These are phyloP conservation scores for Canis aureus DNA, from an alignment of 2,113 vertebrate species.

Conservation along the genomic window DNA sequence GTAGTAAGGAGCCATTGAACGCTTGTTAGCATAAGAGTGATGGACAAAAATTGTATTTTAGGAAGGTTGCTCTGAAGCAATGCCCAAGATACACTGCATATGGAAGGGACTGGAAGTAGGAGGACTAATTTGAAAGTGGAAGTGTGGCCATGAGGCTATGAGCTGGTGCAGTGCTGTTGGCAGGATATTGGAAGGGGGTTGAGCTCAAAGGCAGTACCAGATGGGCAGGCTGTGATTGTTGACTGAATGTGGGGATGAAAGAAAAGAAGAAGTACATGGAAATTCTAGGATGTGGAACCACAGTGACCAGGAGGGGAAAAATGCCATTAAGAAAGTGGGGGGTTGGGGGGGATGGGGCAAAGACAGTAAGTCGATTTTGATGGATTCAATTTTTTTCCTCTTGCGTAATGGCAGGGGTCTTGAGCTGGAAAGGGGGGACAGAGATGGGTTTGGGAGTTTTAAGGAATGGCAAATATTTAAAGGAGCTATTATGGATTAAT, in stretches of 20 bases:
- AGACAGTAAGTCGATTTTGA: neutral
- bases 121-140: neutral
- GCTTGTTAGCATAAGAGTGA: neutral
- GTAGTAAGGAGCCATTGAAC: neutral
- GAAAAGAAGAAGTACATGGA: neutral
- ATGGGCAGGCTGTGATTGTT: neutral
- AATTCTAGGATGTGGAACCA: neutral
- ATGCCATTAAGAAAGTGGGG: neutral
- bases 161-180: neutral
- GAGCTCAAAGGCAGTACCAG: neutral
- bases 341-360: neutral
- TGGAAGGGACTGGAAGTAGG: no score
- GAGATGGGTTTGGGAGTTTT: neutral
- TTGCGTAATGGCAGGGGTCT: neutral
- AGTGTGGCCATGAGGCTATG: neutral
- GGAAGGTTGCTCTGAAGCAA: neutral
- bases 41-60: neutral
- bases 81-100: fast-evolving
- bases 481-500: neutral
- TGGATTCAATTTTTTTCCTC: neutral
- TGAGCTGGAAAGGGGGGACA: neutral
- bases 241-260: neutral
- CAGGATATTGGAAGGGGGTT: fast-evolving
- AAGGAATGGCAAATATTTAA: neutral
- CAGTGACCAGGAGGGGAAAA: neutral